A percentile compares a stretch with the other conserved stretches of the same genome.
These are phyloP conservation scores for Lithophane leautieri DNA, from an alignment of 2,888 invertebrate species.

Conservation along the genomic window DNA sequence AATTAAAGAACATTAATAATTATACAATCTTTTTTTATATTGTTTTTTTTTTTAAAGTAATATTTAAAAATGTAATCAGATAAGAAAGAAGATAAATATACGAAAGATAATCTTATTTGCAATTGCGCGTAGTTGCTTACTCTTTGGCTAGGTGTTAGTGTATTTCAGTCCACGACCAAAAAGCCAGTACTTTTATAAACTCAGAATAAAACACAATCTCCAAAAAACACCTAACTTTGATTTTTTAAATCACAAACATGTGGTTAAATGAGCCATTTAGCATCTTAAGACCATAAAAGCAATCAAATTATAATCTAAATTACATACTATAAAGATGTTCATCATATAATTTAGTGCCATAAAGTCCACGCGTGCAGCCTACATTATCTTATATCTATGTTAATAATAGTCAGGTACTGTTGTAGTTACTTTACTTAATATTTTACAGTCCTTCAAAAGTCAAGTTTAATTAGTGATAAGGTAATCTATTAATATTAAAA, in stretches of 20 bases:
- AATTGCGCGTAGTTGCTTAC: too few relatives aligned
- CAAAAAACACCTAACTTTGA: neutral
- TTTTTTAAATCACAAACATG: neutral
- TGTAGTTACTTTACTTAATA: neutral
- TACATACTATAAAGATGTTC: slow-evolving; percentile 21
- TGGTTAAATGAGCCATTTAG: neutral
- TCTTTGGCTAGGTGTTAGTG: too few relatives aligned
- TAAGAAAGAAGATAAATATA: too few relatives aligned
- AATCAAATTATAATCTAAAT: slow-evolving; percentile 40
- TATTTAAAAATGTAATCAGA: too few relatives aligned
- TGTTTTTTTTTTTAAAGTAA: too few relatives aligned
- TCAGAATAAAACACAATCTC: neutral
- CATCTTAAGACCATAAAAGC: slow-evolving; percentile 11
- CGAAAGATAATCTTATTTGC: too few relatives aligned
- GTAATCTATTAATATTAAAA: neutral
- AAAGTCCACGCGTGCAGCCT: slow-evolving; percentile 13
- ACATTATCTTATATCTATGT: neutral
- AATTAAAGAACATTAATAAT: too few relatives aligned
- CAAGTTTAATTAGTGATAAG: neutral
- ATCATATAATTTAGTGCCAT: slow-evolving; percentile 13
- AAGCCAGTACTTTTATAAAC: too few relatives aligned
- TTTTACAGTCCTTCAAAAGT: neutral
- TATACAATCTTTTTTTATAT: too few relatives aligned
- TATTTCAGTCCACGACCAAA: too few relatives aligned
- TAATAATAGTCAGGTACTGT: neutral